Conservation (phyloP, 2,113 vertebrate genomes). For the Brevimyrus niger region DNA sequence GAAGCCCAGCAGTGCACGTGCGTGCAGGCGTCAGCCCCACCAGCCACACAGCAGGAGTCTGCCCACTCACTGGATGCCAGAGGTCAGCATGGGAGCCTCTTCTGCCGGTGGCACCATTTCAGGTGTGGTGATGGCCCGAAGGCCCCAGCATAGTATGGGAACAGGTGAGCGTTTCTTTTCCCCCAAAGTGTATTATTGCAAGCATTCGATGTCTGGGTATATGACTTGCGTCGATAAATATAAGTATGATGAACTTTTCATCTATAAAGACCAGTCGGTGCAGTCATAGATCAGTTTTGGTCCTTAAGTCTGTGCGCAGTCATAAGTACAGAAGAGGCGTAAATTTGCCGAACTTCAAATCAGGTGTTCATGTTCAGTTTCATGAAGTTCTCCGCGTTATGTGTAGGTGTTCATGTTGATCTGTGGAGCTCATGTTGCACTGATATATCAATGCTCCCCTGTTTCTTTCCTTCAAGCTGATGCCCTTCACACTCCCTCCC, state of each 20-base stretch:
- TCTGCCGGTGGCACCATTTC: not conserved
- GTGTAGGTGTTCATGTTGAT: not conserved
- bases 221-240: not conserved
- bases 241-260: not conserved
- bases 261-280: not conserved
- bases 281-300: not conserved
- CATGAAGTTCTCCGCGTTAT: not conserved
- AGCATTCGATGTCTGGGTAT: not conserved
- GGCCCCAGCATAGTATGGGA: not conserved
- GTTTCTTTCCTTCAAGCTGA: not conserved
- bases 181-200: not conserved
- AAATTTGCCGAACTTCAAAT: not conserved
- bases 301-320: not conserved
- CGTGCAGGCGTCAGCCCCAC: not conserved
- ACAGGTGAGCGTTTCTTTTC: not conserved
- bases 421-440: not conserved
- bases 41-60: not conserved
- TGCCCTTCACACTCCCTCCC: not conserved
- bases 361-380: not conserved
- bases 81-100: not conserved
- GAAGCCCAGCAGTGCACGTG: conserved; percentile 21
- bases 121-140: not conserved
- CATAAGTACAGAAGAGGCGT: not conserved
- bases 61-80: not conserved
- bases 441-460: not conserved